Evolutionary conservation across 1,140 invertebrate genomes (phyloP), one percentile per base, ranked within the genome.

Genomic region (Frieseomelitta varia): DNA sequence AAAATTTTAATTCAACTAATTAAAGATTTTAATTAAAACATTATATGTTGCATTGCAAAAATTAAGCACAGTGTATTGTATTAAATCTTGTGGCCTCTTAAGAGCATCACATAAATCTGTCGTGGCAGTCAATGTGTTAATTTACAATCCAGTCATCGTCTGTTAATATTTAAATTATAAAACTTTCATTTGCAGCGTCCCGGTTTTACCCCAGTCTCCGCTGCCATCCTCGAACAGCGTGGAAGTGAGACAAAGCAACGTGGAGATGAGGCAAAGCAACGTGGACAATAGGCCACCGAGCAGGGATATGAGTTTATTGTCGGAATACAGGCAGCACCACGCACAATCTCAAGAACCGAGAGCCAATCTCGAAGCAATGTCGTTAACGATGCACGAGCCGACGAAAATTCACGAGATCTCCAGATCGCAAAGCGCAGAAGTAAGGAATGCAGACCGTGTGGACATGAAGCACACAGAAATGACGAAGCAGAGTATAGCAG

Each of bases 401-500:
- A 15, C 71, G 0, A 91, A 90, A 34, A 68, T 87, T 17, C 89
- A 88, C 24, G 86, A 91, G 15, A 72, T 81, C 24, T 39, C 84
- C 8, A 81, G 88, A 63, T 61, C 76, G 17, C 86, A 84, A 11
- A 85, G 39, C 58, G 14, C 87, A 10, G 91, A 92, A 1, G 72
- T 81, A n/a, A 88, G 90, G 58, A 90, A 67, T 69, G 12, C 79
- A 10, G 90, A 91, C 30, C 86, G 87, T 15, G 39, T 81, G 12
- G 89, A 91, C 8, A 75, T 87, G 15, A 92, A 91, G 56, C 85
- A 88, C 30, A 58, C 67, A 11, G 85, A 86, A 15, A 81, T 87
- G 21, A 85, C 85, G 30, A 90, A 92, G 74, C 91, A 91, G 53
- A 90, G 73, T 56, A 86, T 90, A 56, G 61, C 81, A 1, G 91